phyloP scores from a whole-genome alignment of 2,888 invertebrate species.

The Himalopsyche tibetana region DNA sequence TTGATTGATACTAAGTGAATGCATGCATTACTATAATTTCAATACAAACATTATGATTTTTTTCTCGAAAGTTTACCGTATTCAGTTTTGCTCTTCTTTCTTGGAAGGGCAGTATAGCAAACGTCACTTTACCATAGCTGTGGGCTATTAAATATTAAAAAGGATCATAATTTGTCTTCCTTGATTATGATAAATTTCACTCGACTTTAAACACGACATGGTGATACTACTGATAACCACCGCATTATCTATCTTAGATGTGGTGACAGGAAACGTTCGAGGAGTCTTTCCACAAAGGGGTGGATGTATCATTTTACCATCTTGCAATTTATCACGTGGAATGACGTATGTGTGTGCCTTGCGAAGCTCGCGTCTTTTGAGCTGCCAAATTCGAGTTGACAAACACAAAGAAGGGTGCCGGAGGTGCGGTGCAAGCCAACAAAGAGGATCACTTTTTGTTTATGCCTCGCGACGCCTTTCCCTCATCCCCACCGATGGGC shows the following conservation, averaged over 20 bases:
- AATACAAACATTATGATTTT: no score
- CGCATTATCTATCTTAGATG: not conserved
- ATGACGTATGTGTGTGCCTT: slow-evolving; percentile 6
- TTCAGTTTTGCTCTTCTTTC: no score
- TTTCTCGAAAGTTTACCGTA: no score
- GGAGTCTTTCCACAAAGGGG: not conserved
- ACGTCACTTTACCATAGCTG: no score
- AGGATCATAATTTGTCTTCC: not conserved
- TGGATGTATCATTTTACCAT: slow-evolving; percentile 23
- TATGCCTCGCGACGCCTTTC: not conserved
- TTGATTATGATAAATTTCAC: not conserved
- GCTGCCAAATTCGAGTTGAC: slow-evolving; percentile 26
- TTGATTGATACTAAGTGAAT: no score
- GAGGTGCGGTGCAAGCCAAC: slow-evolving; percentile 5
- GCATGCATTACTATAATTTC: no score
- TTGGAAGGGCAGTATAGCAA: no score
- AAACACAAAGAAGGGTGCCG: slow-evolving; percentile 25
- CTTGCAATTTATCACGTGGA: slow-evolving; percentile 22
- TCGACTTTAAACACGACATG: not conserved
- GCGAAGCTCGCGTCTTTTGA: slow-evolving; percentile 7
- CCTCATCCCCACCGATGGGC: not conserved
- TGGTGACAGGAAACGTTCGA: slow-evolving; percentile 15
- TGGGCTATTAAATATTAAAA: not conserved
- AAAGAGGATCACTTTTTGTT: slow-evolving; percentile 44
- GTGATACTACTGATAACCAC: not conserved